Base-by-base conservation (phyloP, 1,140 invertebrate species). In the Pogonus chalceus region DNA sequence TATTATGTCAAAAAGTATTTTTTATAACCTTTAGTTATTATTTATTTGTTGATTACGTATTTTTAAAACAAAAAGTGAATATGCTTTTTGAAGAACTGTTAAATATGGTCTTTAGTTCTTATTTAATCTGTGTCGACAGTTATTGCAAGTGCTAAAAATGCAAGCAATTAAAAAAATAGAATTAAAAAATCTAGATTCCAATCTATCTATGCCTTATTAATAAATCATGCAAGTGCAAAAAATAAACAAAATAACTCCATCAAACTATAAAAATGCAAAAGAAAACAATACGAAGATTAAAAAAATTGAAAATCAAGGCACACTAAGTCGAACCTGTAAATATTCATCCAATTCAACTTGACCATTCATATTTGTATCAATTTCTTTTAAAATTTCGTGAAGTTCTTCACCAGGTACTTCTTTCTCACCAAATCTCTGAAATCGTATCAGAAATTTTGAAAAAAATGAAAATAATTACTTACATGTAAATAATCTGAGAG, bases 361-460 rank as follows among this genome's bases (percentile, higher is more conserved):
- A 65, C 96, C 96, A 77, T 99, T 99, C 83, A 94, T 94, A 76
- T 98, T 98, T 65, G 96, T 88, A 79, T 99, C 96, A 67, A 98
- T 96, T 81, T 99, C 96, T 70, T 80, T 85, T 56, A 99, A 81
- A 69, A 99, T 95, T 72, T 97, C 92, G 75, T 98, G 96, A 62
- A 99, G 79, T 73, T 96, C 87, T 72, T 96, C 90, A 51, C 96
- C 95, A 54, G 88, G 83, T 56, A 98, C 85, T 62, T 91, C 81
- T 65, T 76, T 84, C 71, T 96, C 92, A 62, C 91, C 92, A 68
- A 85, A 85, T 73, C 83, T 84, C 92, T 95, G 79, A 64, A 74
- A 74, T 68, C 58, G 60, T 71, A 68, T 71, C 68, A 60, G 52
- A 66, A 60, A 37, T 39, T 51, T 21, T 61, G 53, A 56, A 57